Base-by-base conservation (phyloP, 2,888 invertebrate genomes). In the Luperina nickerlii region DNA sequence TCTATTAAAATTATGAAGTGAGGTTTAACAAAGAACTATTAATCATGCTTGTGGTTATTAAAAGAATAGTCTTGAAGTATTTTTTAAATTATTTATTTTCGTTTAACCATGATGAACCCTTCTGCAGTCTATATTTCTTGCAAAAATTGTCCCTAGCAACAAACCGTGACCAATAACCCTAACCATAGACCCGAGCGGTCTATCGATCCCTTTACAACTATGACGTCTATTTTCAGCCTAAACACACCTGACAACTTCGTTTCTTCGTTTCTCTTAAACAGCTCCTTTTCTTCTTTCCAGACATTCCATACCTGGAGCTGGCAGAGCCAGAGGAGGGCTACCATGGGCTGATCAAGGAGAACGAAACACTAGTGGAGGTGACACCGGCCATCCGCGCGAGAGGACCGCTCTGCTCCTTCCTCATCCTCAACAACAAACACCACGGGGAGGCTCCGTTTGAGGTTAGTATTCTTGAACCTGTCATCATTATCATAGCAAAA, bases 401-500 rank as follows among this genome's bases (percentile, higher is more conserved):
- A 68, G 98, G 98, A 8, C 97, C 98, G 88, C 98, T 99, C 85
- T 99, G 99, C 97, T 98, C 98, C 92, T 99, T 99, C 97, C 98
- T 98, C 91, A 99, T 99, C 90, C 98, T 98, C 81, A 99, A 99
- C 97, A 99, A 99, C 95, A 98, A 99, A 94, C 99, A 99, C 93
- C 99, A 99, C 96, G 99, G 99, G 82, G 99, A 99, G 94, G 98
- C 99, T 85, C 99, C 99, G n/a, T 99, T 99, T 94, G 98, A 98
- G 97, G 98, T 98, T 90, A 94, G 94, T 48, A 45, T n/a, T 67
- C 27, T 8, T 68, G 20, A 27, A 45, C 15, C 13, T 20, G 60
- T 20, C n/a, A 32, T 8, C 24, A 20, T 27, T 27, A 69, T 15
- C 4, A 15, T 32, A 24, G 51, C 24, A 8, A 11, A n/a, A 57